These are phyloP conservation scores for Eutolmus rufibarbis DNA, from an alignment of 2,888 invertebrate species.

Conservation along the genomic window DNA sequence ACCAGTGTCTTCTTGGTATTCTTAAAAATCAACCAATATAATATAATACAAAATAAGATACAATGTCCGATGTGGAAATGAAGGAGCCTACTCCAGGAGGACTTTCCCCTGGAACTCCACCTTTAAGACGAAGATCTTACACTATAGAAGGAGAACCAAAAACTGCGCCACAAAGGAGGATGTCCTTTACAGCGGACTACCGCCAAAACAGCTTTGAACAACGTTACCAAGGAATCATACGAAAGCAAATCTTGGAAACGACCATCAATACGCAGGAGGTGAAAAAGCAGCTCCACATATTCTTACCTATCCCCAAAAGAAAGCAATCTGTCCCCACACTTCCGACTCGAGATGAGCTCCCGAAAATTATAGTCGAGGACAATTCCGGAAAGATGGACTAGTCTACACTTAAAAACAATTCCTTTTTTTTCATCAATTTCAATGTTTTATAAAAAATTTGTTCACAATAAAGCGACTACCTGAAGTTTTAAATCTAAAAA, in stretches of 20 bases:
- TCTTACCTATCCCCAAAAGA: slow-evolving; percentile 65
- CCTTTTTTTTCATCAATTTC: not conserved
- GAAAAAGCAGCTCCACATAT: slow-evolving; percentile 75
- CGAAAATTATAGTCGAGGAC: not conserved
- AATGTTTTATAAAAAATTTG: not conserved
- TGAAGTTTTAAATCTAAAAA: not conserved
- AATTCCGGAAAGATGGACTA: not conserved
- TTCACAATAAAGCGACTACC: not conserved
- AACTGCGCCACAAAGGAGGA: not conserved
- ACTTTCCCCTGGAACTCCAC: not conserved
- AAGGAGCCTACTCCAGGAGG: not conserved
- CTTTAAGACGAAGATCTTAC: not conserved
- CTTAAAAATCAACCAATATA: no score
- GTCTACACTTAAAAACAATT: not conserved
- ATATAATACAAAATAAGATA: not conserved
- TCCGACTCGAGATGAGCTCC: not conserved
- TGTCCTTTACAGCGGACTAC: slow-evolving; percentile 21
- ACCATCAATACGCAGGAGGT: slow-evolving; percentile 61
- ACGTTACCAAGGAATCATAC: slow-evolving; percentile 60
- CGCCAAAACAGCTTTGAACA: slow-evolving; percentile 60
- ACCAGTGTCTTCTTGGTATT: not conserved
- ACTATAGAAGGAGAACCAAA: not conserved
- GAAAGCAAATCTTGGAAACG: slow-evolving; percentile 60
- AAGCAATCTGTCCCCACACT: not conserved
- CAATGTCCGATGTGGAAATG: not conserved